A percentile compares a stretch with the other conserved stretches of the same genome.
phyloP scores from a whole-genome alignment of 2,797 vertebrate genomes.

The Decapterus maruadsi region DNA sequence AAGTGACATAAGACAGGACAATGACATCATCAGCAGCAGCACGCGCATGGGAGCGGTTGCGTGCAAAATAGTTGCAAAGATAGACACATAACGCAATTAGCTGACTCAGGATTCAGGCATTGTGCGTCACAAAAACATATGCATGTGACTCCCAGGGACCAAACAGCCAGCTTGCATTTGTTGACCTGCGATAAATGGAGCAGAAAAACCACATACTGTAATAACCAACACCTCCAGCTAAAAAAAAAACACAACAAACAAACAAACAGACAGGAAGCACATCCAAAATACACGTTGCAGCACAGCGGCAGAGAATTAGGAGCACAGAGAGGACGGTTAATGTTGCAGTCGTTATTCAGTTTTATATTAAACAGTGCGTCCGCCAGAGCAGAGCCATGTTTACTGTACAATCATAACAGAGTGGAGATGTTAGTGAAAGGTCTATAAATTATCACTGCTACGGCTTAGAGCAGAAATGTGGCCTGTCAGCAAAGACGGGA shows the following conservation, averaged over 20 bases:
- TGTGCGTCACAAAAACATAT: constrained; percentile 67
- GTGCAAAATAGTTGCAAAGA: constrained; percentile 29
- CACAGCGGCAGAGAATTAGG: constrained; percentile 27
- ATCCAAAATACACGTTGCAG: background rate
- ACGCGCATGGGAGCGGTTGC: constrained; percentile 7
- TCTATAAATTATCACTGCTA: constrained; percentile 59
- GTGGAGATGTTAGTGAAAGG: constrained; percentile 54
- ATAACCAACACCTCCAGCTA: constrained; percentile 71
- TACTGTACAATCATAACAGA: constrained; percentile 67
- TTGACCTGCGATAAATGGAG: constrained; percentile 73
- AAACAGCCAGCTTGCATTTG: constrained; percentile 73
- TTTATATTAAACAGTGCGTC: constrained; percentile 54
- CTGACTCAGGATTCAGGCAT: constrained; percentile 70
- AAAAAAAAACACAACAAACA: constrained; percentile 8
- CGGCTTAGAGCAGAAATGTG: constrained; percentile 51
- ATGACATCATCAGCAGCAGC: constrained; percentile 21
- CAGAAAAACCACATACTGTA: constrained; percentile 75
- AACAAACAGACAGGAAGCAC: constrained; percentile 45
- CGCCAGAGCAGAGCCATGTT: constrained; percentile 53
- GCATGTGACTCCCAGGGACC: constrained; percentile 70
- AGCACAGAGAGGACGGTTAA: constrained; percentile 38
- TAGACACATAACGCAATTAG: constrained; percentile 52
- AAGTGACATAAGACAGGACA: constrained; percentile 19
- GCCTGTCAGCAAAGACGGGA: constrained; percentile 50
- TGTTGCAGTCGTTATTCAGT: constrained; percentile 46